Percentiles rank a stretch among this genome's conserved stretches.
Evolutionary conservation across 1,140 invertebrate species (phyloP).

Genomic region (Harlomillsia oculata): DNA sequence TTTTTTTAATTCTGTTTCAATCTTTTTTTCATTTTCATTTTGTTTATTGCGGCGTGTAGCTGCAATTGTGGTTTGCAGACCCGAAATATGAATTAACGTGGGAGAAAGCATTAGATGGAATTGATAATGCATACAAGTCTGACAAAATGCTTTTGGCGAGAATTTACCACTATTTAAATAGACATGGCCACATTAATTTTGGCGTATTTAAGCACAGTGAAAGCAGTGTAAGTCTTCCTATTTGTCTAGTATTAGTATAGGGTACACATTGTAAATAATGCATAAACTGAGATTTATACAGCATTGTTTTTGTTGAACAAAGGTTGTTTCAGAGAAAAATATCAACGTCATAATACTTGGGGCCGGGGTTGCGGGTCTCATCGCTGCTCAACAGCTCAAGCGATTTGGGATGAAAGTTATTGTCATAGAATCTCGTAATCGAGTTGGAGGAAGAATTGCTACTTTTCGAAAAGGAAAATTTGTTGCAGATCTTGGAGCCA

Average conservation of each 20-base stretch:
- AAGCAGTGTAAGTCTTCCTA: constrained; percentile 20
- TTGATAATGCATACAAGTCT: constrained; percentile 87
- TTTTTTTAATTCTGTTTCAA: neutral
- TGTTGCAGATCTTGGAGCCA: constrained; percentile 86
- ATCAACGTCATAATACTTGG: constrained; percentile 91
- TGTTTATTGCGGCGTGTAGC: constrained; percentile 44
- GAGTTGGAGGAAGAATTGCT: constrained; percentile 91
- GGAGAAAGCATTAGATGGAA: constrained; percentile 66
- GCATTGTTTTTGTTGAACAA: neutral
- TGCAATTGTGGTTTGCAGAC: constrained; percentile 96
- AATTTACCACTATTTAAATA: constrained; percentile 83
- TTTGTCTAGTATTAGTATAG: too few relatives aligned
- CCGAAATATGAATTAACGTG: constrained; percentile 82
- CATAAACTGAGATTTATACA: neutral
- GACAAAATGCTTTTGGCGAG: constrained; percentile 71
- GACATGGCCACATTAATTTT: constrained; percentile 97
- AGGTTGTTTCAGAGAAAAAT: constrained; percentile 54
- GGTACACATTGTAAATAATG: neutral
- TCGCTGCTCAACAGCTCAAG: constrained; percentile 84
- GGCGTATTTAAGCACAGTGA: constrained; percentile 82
- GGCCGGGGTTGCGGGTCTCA: constrained; percentile 85
- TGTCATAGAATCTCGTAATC: constrained; percentile 86
- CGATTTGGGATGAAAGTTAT: constrained; percentile 95
- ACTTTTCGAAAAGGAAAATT: constrained; percentile 92
- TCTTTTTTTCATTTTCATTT: neutral